Evolutionary conservation across 2,113 vertebrate species (phyloP), one percentile per base, ranked within the genome.

Genomic region (Genyomyrus donnyi): DNA sequence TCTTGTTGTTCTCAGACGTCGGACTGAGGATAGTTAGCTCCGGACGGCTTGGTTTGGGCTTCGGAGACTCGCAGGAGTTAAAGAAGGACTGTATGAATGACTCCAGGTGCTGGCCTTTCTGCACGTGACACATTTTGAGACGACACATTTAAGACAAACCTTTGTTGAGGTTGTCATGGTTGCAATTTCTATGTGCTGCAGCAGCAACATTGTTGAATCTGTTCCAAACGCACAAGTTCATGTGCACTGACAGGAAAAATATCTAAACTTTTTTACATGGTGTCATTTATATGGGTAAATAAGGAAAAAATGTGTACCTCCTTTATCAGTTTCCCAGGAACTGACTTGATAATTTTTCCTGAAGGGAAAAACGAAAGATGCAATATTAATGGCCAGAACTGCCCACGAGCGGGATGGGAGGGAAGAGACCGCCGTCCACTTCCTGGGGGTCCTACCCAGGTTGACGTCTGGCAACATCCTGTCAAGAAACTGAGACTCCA

Each of bases 321-420:
- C 94, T 99, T 99, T 93, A 99, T 99, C 91, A 99, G 94, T 92
- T 99, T 99, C 93, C 98, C 97, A 89, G 98, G 98, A 90, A 99
- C 98, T 48, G 98, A 97, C 93, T 99, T 99, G 93, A 99, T 98
- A 92, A 99, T 99, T 96, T 99, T 99, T 9, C 98, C 98, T 99
- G 93, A 92, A 95, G 93, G 31, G 93, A 31, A 95, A 91, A 31
- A 90, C 90, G 92, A 83, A 62, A 8, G n/a, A 31, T 42, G 35
- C 9, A 27, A 88, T 50, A 17, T 11, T 15, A 85, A 17, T 48
- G 31, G 84, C 1, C 50, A 53, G 46, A 52, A 31, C 11, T 15
- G 39, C 21, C 6, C 85, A 35, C 1, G 13, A 87, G 50, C 13
- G 5, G n/a, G 17, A 39, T 5, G 6, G 49, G 48, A 19, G 27